Percentiles rank a stretch among this genome's conserved stretches.
Evolutionary conservation across 2,113 vertebrate genomes (phyloP).

Genomic region (Pangasianodon hypophthalmus): DNA sequence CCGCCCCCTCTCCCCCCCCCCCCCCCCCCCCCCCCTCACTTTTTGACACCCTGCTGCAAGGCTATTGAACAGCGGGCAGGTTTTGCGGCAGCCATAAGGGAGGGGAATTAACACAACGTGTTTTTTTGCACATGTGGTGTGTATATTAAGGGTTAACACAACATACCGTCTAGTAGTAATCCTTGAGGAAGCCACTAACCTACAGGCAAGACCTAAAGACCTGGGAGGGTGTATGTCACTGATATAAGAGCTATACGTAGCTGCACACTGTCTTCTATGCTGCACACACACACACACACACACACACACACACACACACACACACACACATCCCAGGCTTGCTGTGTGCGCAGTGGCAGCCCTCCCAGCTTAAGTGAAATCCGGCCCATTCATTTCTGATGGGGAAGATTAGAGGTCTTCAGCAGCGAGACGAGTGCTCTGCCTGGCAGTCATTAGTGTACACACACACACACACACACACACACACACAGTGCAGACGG

Average conservation of each 20-base stretch:
- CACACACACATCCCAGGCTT: conserved; percentile 37
- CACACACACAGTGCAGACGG: conserved; percentile 18
- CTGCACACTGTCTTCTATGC: conserved; percentile 15
- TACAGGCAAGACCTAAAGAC: conserved; percentile 48
- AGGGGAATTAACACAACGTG: conserved; percentile 36
- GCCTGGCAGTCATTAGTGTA: conserved; percentile 53
- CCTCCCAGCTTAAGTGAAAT: conserved; percentile 58
- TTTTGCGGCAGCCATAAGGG: conserved; percentile 44
- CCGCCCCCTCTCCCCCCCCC: conserved; percentile 10
- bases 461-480: conserved; percentile 31
- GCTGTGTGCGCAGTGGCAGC: conserved; percentile 43
- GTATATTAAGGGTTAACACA: conserved; percentile 45
- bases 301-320: conserved; percentile 32
- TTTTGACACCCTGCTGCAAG: conserved; percentile 37
- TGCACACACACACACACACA: conserved; percentile 19
- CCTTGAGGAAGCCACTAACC: conserved; percentile 54
- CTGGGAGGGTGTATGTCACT: conserved; percentile 17
- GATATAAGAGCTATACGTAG: conserved; percentile 27
- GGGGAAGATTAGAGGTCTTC: conserved; percentile 60
- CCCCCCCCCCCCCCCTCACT: conserved; percentile 1
- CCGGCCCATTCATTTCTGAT: conserved; percentile 57
- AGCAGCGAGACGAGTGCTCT: conserved; percentile 49
- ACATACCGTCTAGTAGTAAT: conserved; percentile 30
- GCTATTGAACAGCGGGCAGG: conserved; percentile 50
- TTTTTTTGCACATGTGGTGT: conserved; percentile 18